phyloP scores from a whole-genome alignment of 2,888 invertebrate species.

The Capitulum mitella region DNA sequence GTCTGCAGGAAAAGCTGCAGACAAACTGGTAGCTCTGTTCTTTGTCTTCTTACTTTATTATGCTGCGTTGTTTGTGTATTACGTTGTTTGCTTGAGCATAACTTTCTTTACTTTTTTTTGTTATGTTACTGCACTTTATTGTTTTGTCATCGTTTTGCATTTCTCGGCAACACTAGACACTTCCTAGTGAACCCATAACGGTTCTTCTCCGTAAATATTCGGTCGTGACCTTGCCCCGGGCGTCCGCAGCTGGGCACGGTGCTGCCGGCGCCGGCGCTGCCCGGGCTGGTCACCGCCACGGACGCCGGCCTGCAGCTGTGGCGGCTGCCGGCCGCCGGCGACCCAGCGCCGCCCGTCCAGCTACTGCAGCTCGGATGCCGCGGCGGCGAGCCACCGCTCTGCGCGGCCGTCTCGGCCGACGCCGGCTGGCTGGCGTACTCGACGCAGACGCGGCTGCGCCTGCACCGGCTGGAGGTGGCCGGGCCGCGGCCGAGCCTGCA shows the following conservation, averaged over 20 bases:
- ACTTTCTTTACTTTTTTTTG: no score
- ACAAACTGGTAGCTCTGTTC: no score
- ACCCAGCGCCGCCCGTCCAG: neutral
- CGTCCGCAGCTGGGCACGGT: neutral
- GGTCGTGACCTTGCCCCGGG: neutral
- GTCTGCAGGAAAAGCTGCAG: no score
- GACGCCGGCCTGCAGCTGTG: neutral
- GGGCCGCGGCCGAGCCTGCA: neutral
- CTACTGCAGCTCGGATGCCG: neutral
- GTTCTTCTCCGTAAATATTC: no score
- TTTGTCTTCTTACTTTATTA: no score
- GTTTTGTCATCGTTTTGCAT: no score
- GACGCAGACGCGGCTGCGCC: neutral
- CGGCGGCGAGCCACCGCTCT: neutral
- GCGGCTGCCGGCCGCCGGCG: constrained; percentile 6
- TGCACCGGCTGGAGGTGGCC: neutral
- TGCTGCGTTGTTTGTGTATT: no score
- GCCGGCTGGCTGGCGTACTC: constrained; percentile 18
- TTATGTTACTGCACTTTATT: no score
- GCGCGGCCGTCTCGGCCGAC: neutral
- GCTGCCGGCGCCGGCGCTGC: constrained; percentile 7
- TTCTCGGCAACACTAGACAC: no score
- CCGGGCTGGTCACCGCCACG: neutral
- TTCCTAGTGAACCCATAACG: no score
- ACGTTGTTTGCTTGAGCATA: no score